phyloP scores from a whole-genome alignment of 2,888 invertebrate genomes.

The Thymelicus acteon region DNA sequence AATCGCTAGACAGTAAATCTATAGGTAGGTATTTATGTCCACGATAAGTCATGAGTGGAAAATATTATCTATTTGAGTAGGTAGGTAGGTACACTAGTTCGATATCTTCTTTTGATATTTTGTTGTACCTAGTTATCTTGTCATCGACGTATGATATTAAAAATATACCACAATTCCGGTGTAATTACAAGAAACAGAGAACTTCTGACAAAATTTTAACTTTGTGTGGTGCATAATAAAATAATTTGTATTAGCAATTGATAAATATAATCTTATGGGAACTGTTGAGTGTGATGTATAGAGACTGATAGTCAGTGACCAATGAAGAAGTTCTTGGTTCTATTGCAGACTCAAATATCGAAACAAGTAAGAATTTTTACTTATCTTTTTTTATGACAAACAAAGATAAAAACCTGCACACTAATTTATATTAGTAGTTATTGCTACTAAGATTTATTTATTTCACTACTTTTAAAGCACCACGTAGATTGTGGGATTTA shows the following conservation, averaged over 20 bases:
- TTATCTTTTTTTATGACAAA: neutral
- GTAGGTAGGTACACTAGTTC: slow-evolving; percentile 42
- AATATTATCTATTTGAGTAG: slow-evolving; percentile 58
- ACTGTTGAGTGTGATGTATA: neutral
- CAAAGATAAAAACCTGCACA: neutral
- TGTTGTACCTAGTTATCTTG: slow-evolving; percentile 56
- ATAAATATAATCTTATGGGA: too few species aligned
- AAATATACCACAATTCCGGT: neutral
- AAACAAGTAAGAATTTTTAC: neutral
- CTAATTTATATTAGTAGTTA: too few species aligned
- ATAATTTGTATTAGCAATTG: neutral
- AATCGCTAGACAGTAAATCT: slow-evolving; percentile 10
- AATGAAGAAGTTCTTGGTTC: neutral
- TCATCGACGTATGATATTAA: slow-evolving; percentile 43
- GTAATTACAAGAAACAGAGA: neutral
- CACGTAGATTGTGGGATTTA: too few species aligned
- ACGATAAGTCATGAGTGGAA: slow-evolving; percentile 16
- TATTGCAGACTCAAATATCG: neutral
- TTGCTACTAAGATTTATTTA: too few species aligned
- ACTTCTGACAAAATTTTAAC: slow-evolving; percentile 5
- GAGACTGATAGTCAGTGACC: neutral
- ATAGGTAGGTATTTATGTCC: neutral
- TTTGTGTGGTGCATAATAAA: neutral
- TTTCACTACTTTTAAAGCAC: too few species aligned
- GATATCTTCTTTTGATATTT: slow-evolving; percentile 61